These are phyloP conservation scores for Chromoteleia sp. DNA, from an alignment of 2,888 invertebrate species.

Conservation along the genomic window DNA sequence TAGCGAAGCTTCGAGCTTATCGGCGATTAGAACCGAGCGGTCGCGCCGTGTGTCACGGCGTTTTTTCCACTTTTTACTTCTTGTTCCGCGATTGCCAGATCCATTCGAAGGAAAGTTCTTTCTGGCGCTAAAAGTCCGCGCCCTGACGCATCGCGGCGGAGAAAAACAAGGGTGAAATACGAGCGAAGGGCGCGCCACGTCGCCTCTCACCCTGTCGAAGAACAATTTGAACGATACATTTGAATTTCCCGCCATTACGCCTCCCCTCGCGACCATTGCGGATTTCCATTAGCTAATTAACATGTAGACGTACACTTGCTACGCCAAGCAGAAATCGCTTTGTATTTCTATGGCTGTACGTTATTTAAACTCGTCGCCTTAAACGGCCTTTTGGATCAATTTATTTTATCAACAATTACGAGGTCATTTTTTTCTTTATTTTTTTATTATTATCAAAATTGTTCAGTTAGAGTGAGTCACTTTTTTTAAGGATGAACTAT, in stretches of 20 bases:
- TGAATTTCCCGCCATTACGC: constrained; percentile 82
- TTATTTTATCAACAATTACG: no score
- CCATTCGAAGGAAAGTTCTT: constrained; percentile 61
- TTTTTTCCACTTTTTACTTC: constrained; percentile 30
- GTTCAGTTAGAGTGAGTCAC: no score
- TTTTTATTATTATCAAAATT: no score
- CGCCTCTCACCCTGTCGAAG: constrained; percentile 70
- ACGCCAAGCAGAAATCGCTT: constrained; percentile 33
- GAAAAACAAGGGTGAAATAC: constrained; percentile 83
- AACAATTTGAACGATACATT: constrained; percentile 83
- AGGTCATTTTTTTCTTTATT: no score
- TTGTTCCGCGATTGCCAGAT: constrained; percentile 25
- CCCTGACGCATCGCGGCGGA: constrained; percentile 71
- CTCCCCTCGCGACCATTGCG: constrained; percentile 72
- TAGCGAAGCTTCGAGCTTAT: constrained; percentile 41
- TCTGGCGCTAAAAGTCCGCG: constrained; percentile 76
- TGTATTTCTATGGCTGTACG: constrained; percentile 1
- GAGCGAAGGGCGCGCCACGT: constrained; percentile 75
- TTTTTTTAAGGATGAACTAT: no score
- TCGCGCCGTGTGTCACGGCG: constrained; percentile 37
- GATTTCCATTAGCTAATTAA: constrained; percentile 83
- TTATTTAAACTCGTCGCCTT: constrained; percentile 4
- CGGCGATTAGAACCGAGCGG: constrained; percentile 57
- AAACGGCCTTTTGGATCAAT: no score
- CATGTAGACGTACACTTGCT: constrained; percentile 48